Conservation (phyloP, 2,888 invertebrate species). For the Troglohyphantes excavatus region DNA sequence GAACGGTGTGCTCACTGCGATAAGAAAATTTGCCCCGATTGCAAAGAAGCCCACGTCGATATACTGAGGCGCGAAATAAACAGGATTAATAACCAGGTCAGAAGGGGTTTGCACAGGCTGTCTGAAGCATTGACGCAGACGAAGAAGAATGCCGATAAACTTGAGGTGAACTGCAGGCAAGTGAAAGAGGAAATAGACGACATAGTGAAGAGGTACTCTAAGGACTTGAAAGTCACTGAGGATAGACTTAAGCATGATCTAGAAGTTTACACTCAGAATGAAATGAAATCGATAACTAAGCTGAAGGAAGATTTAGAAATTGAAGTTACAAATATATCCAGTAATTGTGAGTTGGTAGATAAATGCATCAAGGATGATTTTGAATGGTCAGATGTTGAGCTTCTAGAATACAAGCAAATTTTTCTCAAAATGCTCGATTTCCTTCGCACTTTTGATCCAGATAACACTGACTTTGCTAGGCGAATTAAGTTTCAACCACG, state of each 20-base stretch:
- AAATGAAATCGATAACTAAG: constrained; percentile 91
- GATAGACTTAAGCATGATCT: constrained; percentile 85
- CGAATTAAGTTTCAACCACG: constrained; percentile 89
- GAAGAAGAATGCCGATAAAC: constrained; percentile 93
- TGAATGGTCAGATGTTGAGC: constrained; percentile 82
- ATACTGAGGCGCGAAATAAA: constrained; percentile 95
- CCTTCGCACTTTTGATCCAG: constrained; percentile 95
- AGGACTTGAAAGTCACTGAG: constrained; percentile 86
- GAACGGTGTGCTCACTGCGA: constrained; percentile 97
- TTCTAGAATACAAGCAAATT: constrained; percentile 95
- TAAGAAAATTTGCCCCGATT: constrained; percentile 97
- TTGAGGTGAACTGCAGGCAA: constrained; percentile 94
- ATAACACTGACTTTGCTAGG: constrained; percentile 92
- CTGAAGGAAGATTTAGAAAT: constrained; percentile 96
- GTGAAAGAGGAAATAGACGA: constrained; percentile 97
- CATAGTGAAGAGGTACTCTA: constrained; percentile 84
- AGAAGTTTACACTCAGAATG: constrained; percentile 94
- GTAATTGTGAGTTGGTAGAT: constrained; percentile 98
- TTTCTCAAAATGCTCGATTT: constrained; percentile 98
- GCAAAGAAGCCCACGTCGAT: constrained; percentile 96
- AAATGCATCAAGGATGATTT: constrained; percentile 89
- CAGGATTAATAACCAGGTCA: constrained; percentile 85
- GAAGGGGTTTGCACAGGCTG: constrained; percentile 91
- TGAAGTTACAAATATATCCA: constrained; percentile 96
- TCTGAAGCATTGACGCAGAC: constrained; percentile 89